Base-by-base conservation (phyloP, 2,797 vertebrate species). In the Fratercula arctica region DNA sequence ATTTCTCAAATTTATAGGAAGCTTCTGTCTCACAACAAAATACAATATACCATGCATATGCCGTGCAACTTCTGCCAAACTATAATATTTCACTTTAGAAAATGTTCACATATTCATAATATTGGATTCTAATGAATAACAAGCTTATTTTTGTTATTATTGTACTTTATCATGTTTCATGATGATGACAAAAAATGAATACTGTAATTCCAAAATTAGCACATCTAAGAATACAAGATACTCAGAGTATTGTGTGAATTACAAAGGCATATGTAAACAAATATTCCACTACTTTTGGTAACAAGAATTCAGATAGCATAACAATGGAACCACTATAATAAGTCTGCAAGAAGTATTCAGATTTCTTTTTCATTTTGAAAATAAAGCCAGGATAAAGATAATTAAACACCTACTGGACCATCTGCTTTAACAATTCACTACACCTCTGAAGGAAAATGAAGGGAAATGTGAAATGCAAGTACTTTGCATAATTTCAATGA, bases 341-440 rank as follows among this genome's bases (percentile, higher is more conserved):
- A 80, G 10, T 31, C 68, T 88, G 16, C 51, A 90, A 81, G 35
- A 78, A 87, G 43, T 31, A 63, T 24, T 70, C 33, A 74, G 23
- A 80, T 33, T 74, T 77, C 46, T 80, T 85, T 75, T 46, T 35
- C 37, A 77, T 59, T 87, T 87, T 80, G 79, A 80, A 95, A 95
- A 83, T 76, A 87, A 82, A 85, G 54, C 35, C 89, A 76, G 33
- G 35, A 73, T 67, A 72, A 78, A 84, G 61, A 69, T 73, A 93
- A 95, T 94, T 87, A 80, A 82, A 83, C 69, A 94, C 51, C 87
- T 88, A 69, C 75, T 63, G n/a, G 33, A 66, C 70, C 72, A 92
- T 66, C 73, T 90, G 53, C 59, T 92, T 41, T 61, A 93, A 82
- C 59, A 92, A 85, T 29, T 81, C 54, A 85, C 39, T 28, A 56